Base-by-base conservation (phyloP, 2,797 vertebrate genomes). In the Todus mexicanus region DNA sequence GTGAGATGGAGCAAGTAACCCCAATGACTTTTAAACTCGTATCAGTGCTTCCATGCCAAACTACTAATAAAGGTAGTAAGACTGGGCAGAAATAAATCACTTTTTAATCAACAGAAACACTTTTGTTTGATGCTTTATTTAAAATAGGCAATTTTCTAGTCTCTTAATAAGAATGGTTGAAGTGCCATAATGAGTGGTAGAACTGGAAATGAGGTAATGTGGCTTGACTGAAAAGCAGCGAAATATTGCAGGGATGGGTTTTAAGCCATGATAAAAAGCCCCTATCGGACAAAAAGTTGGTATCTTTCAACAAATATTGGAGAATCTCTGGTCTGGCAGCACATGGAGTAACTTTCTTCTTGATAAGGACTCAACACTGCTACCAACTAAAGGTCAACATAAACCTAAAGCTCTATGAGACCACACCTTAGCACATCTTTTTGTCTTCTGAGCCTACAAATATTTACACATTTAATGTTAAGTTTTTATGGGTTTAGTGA, bases 391-490 rank as follows among this genome's bases (percentile, higher is more conserved):
- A 93, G 47, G 64, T 92, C 84, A 95, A 86, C 60, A 45, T 38
- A 84, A 87, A 86, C 43, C 68, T 61, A 61, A 47, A 3, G 69
- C 82, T 84, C n/a, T 3, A 0, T 40, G 59, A 51, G 70, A 50
- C 86, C 92, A 60, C 88, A 70, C 94, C 92, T 91, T 61, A 80
- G 74, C 88, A 90, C 84, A 92, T 94, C 74, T 85, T 94, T 94
- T 88, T 93, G 85, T 93, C 70, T 88, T 64, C 78, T 77, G 38
- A 94, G 75, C 48, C 50, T 74, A 75, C 94, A 94, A 96, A 96
- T 95, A 96, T 94, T 96, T 87, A 94, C 93, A 77, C 72, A 68
- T 84, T 76, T 88, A 90, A 90, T 50, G 73, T 53, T 83, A 69
- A 74, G 75, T 64, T 93, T 94, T 87, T 72, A 90, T 59, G 40